Conservation (phyloP, 2,797 vertebrate species). For the Peromyscus melanophrys region DNA sequence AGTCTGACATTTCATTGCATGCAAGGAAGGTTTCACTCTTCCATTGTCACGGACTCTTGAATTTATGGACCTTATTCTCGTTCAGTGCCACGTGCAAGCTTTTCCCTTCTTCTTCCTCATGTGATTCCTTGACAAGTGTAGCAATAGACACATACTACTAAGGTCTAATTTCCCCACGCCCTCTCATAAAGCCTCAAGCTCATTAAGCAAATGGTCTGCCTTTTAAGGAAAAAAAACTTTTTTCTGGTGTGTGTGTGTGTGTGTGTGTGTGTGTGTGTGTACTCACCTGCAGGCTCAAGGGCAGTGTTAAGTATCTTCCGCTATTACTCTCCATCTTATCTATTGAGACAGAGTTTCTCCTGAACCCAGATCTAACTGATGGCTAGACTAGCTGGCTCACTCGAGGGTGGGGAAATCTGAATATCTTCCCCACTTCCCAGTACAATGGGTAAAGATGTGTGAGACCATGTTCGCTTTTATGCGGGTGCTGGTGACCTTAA, state of each 20-base stretch:
- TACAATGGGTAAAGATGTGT: background rate
- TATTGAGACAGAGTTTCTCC: background rate
- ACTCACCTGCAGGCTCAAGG: background rate
- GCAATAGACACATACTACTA: background rate
- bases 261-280: background rate
- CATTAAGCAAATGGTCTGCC: background rate
- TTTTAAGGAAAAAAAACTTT: background rate
- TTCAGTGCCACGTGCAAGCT: background rate
- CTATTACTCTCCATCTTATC: background rate
- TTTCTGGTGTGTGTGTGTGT: no score
- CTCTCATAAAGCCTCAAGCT: background rate
- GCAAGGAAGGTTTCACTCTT: background rate
- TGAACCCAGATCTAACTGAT: background rate
- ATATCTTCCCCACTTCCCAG: background rate
- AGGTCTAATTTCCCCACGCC: background rate
- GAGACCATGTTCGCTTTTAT: background rate
- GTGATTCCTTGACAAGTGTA: background rate
- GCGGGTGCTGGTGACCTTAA: background rate
- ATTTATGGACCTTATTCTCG: slow-evolving; percentile 11
- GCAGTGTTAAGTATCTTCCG: background rate
- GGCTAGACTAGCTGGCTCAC: background rate
- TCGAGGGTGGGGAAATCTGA: background rate
- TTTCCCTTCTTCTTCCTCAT: background rate
- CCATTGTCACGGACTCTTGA: background rate
- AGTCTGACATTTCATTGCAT: background rate